Evolutionary conservation across 2,888 invertebrate species (phyloP), one percentile per base, ranked within the genome.

Genomic region (Tetragnatha montana): DNA sequence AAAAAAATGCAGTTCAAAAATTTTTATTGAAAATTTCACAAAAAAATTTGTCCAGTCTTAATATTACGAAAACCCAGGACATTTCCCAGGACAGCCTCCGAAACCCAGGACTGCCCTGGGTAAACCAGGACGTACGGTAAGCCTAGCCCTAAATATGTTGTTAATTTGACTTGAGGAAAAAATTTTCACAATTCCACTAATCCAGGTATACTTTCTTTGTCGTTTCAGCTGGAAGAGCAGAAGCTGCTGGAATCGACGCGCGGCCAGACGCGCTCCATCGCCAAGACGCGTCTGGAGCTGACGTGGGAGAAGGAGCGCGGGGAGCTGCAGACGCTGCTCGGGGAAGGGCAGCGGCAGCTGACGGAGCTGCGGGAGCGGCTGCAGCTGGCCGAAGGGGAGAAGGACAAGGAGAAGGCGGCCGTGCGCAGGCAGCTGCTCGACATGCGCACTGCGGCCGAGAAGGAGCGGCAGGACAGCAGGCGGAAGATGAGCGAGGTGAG

Each of bases 301-400:
- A 97, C 97, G 0, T 98, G 98, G 98, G 97, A 97, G 93, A 98
- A 97, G 93, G 98, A 98, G 93, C 95, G 98, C 35, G 97, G 97
- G 93, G 98, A 98, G 92, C 97, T 97, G 92, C 97, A 97, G 92
- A 95, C 97, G n/a, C 94, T 98, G 70, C 94, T 98, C 51, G 97
- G 97, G 93, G 98, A 98, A 94, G 97, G 97, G 10, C 92, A 92
- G 87, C 97, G 97, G 0, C 94, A 98, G 90, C 97, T 98, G 0
- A 94, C 97, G 90, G 98, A 98, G 93, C 94, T 98, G 73, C 87
- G 90, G 51, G 90, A 90, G 51, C 76, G 91, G 4, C 73, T 92
- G 82, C 93, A 93, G 81, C 92, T 96, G 95, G 76, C 81, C 1
- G 96, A 97, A 94, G 96, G 60, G 8, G 89, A 91, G 14, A 88